phyloP scores from a whole-genome alignment of 2,797 vertebrate species.

The Amazonetta brasiliensis region DNA sequence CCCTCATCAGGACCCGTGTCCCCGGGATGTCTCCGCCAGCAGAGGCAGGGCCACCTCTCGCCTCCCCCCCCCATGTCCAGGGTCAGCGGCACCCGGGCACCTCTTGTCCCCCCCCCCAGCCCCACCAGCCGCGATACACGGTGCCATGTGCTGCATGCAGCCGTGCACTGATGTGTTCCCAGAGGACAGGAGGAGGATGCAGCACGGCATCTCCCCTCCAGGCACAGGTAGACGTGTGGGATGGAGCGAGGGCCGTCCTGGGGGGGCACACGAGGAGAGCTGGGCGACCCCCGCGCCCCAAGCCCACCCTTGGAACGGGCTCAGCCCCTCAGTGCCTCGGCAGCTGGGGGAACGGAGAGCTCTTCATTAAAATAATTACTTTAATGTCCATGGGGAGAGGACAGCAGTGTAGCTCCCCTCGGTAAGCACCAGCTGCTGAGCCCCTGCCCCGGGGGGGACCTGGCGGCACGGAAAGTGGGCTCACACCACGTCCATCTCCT shows the following conservation, averaged over 20 bases:
- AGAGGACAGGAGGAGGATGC: constrained; percentile 45
- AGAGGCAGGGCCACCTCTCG: neutral
- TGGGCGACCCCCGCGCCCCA: neutral
- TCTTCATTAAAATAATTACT: neutral
- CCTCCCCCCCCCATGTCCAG: neutral
- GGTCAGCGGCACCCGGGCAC: neutral
- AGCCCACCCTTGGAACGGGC: fast-evolving
- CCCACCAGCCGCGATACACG: neutral
- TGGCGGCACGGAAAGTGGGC: fast-evolving
- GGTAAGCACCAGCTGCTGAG: neutral
- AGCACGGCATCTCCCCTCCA: neutral
- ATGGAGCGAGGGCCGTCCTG: fast-evolving
- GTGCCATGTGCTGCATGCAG: constrained; percentile 57
- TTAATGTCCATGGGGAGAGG: neutral
- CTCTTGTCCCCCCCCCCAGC: too few relatives aligned
- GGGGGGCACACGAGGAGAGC: too few relatives aligned
- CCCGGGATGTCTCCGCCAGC: neutral
- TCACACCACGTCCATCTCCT: fast-evolving
- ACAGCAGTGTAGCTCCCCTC: neutral
- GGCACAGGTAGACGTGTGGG: neutral
- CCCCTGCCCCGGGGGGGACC: fast-evolving
- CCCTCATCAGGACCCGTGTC: neutral
- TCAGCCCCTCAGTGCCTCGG: neutral
- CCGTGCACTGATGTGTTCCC: constrained; percentile 77
- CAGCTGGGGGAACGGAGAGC: neutral